phyloP scores from a whole-genome alignment of 2,888 invertebrate species.

The Diachrysia chrysitis region DNA sequence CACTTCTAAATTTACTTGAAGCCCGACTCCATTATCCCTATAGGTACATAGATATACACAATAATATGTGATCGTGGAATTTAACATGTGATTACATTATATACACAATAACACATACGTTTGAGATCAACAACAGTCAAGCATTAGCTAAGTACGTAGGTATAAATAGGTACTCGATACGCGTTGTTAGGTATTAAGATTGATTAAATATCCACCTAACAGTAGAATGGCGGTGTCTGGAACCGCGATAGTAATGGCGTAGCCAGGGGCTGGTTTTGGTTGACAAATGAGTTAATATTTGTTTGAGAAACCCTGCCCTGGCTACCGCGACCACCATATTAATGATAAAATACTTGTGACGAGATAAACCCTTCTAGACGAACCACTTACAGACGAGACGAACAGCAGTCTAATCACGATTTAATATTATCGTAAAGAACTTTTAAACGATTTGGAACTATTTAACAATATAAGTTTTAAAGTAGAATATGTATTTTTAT shows the following conservation, averaged over 20 bases:
- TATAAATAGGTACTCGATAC: conserved; percentile 65
- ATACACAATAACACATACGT: conserved; percentile 85
- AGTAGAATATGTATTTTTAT: conserved; percentile 49
- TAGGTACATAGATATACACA: conserved; percentile 74
- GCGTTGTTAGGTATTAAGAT: conserved; percentile 58
- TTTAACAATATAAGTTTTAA: conserved; percentile 60
- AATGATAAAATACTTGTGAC: conserved; percentile 32
- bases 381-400: conserved; percentile 47
- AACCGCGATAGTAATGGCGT: conserved; percentile 39
- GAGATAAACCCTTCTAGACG: conserved; percentile 45
- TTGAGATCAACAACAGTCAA: conserved; percentile 88
- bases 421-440: conserved; percentile 53
- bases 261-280: not conserved
- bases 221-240: conserved; percentile 45
- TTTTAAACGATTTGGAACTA: conserved; percentile 60
- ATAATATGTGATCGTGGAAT: conserved; percentile 80
- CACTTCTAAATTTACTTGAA: conserved; percentile 83
- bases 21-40: conserved; percentile 77
- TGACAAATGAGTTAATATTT: not conserved
- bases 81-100: conserved; percentile 88
- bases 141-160: conserved; percentile 80
- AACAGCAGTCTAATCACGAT: conserved; percentile 60
- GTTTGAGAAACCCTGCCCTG: conserved; percentile 6
- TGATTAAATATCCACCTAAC: conserved; percentile 51
- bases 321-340: conserved; percentile 1